Base-by-base conservation (phyloP, 2,113 vertebrate genomes). In the Bujurquina vittata region DNA sequence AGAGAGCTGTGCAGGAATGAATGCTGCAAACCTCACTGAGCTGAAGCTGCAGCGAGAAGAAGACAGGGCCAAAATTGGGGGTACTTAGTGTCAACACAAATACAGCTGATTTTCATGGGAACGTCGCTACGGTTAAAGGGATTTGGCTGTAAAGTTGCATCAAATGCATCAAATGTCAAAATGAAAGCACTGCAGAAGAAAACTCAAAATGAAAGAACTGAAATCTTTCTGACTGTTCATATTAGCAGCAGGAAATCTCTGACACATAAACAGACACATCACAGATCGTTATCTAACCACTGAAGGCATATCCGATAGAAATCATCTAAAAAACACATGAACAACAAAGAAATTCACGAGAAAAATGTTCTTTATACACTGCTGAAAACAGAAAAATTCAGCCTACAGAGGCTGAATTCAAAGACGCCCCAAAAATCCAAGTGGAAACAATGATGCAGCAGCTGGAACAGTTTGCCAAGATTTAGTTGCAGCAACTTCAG, bases 251-350 rank as follows among this genome's bases (percentile, higher is more conserved):
- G 67, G 73, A 81, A 72, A 46, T 33, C 20, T 22, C 10, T 37
- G 40, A 22, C 26, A 12, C 37, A 37, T n/a, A 63, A 35, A 3
- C 4, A 59, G 11, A 23, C 17, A n/a, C 8, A 54, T 31, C 23
- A 60, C 35, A 22, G 75, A 72, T 87, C 4, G 0, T 18, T 72
- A 73, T 86, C 84, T 77, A 63, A 74, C 89, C 79, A 67, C 86
- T 7, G 75, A 67, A 26, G 37, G 37, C 0, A 37, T 3, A 37
- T 37, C 35, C 9, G 35, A 33, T 33, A 7, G n/a, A 40, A 23
- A 35, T 63, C 40, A 63, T 40, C n/a, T 63, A 11, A 65, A 65
- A 43, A 23, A 65, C 62, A 65, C 7, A 12, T 11, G 43, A 65
- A 23, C 43, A 65, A 65, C 62, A 9, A 65, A 43, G 35, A 65